These are phyloP conservation scores for Chrysoperla carnea DNA, from an alignment of 1,140 invertebrate species.

Conservation along the genomic window DNA sequence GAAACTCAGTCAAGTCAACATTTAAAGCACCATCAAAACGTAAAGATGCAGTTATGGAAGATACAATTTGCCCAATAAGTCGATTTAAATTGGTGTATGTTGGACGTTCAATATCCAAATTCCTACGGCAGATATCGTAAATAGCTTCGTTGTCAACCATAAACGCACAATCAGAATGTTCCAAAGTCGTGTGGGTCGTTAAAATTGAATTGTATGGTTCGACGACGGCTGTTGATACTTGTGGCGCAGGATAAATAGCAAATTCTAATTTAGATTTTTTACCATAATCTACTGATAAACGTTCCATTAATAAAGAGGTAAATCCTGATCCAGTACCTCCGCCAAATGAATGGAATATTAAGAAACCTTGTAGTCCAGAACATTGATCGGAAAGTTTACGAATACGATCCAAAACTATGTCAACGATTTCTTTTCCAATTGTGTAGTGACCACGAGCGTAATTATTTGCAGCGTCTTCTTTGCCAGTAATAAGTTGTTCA, in stretches of 20 bases:
- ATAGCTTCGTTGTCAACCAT: constrained; percentile 84
- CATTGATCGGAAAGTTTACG: constrained; percentile 59
- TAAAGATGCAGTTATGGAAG: constrained; percentile 69
- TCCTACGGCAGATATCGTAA: constrained; percentile 75
- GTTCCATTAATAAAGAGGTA: too few species aligned
- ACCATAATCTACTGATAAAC: too few species aligned
- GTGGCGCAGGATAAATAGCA: constrained; percentile 71
- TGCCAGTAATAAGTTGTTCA: constrained; percentile 53
- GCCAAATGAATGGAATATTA: constrained; percentile 74
- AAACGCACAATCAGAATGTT: constrained; percentile 68
- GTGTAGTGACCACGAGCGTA: constrained; percentile 76
- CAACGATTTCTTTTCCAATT: constrained; percentile 72
- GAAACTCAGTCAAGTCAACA: constrained; percentile 81
- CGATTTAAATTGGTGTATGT: constrained; percentile 66
- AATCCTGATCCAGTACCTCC: constrained; percentile 76
- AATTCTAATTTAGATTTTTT: too few species aligned
- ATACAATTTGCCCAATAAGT: constrained; percentile 66
- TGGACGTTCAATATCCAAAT: constrained; percentile 70
- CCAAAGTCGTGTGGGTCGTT: constrained; percentile 62
- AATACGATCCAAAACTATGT: constrained; percentile 57
- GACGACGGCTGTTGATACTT: constrained; percentile 69
- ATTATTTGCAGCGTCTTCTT: constrained; percentile 71
- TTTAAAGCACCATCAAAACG: constrained; percentile 78
- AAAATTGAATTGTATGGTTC: constrained; percentile 72
- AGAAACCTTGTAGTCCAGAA: constrained; percentile 63